These are phyloP conservation scores for Halcyon smyrnensis DNA, from an alignment of 2,797 vertebrate genomes.

Conservation along the genomic window DNA sequence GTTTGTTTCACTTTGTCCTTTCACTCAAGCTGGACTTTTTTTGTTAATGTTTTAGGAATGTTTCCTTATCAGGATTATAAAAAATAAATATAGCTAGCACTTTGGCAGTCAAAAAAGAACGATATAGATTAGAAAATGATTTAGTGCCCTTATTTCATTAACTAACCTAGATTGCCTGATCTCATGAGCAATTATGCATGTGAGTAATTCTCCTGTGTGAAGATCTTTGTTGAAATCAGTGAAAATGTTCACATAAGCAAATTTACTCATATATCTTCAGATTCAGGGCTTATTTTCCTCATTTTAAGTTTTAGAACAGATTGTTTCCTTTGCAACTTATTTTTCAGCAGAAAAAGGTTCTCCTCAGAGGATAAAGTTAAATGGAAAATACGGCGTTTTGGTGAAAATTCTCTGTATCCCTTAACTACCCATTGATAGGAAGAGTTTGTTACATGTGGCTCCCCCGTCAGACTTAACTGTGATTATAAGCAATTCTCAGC, in stretches of 20 bases:
- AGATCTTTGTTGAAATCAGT: not conserved
- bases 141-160: conserved; percentile 34
- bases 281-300: not conserved
- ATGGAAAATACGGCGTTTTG: not conserved
- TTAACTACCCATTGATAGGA: not conserved
- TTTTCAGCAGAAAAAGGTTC: not conserved
- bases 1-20: conserved; percentile 1
- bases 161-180: not conserved
- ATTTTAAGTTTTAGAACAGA: not conserved
- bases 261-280: not conserved
- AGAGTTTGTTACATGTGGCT: not conserved
- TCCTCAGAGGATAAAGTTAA: not conserved
- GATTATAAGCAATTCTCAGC: not conserved
- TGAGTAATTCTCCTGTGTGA: not conserved
- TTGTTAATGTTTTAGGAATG: conserved; percentile 64
- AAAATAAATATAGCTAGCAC: conserved; percentile 64
- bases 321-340: not conserved
- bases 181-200: conserved; percentile 7
- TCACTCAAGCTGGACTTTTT: conserved; percentile 30
- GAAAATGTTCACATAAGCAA: not conserved
- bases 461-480: not conserved
- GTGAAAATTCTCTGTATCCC: not conserved
- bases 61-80: conserved; percentile 64
- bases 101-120: conserved; percentile 60
- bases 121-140: conserved; percentile 65